Evolutionary conservation across 92 coral and sea anemone species (phyloP).

Genomic region (Actinernus sp.): DNA sequence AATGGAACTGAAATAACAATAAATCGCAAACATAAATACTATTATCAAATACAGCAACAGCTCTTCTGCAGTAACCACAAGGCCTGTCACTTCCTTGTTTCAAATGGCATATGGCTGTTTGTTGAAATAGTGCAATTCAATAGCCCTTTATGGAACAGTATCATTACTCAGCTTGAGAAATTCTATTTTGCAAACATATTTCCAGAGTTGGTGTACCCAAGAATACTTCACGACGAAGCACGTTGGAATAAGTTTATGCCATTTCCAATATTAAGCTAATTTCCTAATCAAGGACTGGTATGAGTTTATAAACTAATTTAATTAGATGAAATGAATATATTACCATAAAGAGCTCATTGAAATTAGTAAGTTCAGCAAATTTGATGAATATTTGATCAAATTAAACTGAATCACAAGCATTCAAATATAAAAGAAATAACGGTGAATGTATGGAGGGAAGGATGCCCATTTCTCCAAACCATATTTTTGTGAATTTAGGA

Average conservation of each 20-base stretch:
- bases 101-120: slow-evolving; percentile 48
- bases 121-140: slow-evolving; percentile 54
- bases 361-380: too few species aligned
- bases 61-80: slow-evolving; percentile 41
- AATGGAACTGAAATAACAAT: slow-evolving; percentile 30
- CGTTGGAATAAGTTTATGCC: slow-evolving; percentile 55
- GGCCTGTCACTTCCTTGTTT: slow-evolving; percentile 63
- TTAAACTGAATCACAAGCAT: too few species aligned
- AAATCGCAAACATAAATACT: slow-evolving; percentile 64
- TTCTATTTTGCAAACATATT: slow-evolving; percentile 69
- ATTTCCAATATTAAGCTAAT: too few species aligned
- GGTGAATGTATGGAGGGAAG: too few species aligned
- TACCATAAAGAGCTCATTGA: too few species aligned
- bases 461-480: too few species aligned
- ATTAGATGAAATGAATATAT: too few species aligned
- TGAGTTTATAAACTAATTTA: too few species aligned
- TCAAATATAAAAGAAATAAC: too few species aligned
- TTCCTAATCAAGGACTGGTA: too few species aligned
- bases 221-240: slow-evolving; percentile 39
- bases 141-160: slow-evolving; percentile 43
- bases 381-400: too few species aligned
- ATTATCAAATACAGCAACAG: slow-evolving; percentile 67
- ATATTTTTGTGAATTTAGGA: too few species aligned
- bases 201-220: slow-evolving; percentile 80
- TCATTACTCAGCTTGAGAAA: slow-evolving; percentile 41